Percentiles rank a stretch among this genome's conserved stretches.
phyloP scores from a whole-genome alignment of 2,888 invertebrate genomes.

The Chydorus sphaericus region DNA sequence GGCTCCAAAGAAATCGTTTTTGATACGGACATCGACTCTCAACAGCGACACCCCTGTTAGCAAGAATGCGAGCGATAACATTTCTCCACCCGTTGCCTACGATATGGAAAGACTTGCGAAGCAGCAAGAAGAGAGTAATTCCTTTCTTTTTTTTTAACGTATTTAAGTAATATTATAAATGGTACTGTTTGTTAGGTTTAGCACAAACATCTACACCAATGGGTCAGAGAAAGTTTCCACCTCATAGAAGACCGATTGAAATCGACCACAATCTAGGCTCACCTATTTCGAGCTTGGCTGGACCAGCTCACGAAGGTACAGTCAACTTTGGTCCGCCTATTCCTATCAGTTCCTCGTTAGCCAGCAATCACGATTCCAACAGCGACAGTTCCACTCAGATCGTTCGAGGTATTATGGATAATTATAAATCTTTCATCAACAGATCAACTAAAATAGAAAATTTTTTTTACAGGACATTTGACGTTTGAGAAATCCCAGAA shows the following conservation, averaged over 20 bases:
- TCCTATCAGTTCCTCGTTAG: background rate
- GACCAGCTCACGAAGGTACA: no score
- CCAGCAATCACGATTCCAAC: background rate
- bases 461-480: background rate
- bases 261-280: constrained; percentile 1
- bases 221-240: background rate
- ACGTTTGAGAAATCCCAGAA: background rate
- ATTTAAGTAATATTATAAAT: background rate
- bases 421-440: background rate
- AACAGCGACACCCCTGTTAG: background rate
- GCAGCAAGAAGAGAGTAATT: background rate
- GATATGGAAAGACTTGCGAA: background rate
- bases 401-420: background rate
- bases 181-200: background rate
- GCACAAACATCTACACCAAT: background rate
- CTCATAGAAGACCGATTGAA: background rate
- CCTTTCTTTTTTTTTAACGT: no score
- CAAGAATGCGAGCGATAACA: no score
- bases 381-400: background rate
- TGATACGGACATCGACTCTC: background rate
- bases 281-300: background rate
- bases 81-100: background rate
- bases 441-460: background rate
- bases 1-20: background rate
- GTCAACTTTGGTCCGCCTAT: background rate